phyloP scores from a whole-genome alignment of 2,113 vertebrate species.

The Marcusenius ussheri region DNA sequence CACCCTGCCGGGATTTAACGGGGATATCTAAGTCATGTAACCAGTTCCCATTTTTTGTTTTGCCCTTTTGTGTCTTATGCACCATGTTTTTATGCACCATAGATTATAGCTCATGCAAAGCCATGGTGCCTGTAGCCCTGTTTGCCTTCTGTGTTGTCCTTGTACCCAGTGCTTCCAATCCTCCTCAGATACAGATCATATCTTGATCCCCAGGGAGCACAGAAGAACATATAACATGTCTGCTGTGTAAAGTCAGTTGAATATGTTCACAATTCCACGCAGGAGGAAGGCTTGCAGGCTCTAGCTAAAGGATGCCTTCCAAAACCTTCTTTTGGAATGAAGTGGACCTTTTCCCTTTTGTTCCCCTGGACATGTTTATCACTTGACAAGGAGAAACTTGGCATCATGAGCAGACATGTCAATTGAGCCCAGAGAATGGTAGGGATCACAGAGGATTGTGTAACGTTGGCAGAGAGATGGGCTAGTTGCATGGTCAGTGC shows the following conservation, averaged over 20 bases:
- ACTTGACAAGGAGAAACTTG: constrained; percentile 33
- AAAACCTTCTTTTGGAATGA: constrained; percentile 2
- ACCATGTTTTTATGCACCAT: background rate
- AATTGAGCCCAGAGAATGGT: constrained; percentile 26
- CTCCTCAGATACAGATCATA: background rate
- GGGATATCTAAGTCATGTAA: background rate
- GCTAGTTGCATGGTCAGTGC: constrained; percentile 15
- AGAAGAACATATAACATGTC: background rate
- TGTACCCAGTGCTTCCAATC: background rate
- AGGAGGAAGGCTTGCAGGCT: background rate
- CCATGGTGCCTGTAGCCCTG: background rate
- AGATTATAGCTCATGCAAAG: background rate
- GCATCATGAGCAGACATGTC: constrained; percentile 30
- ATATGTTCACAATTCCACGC: constrained; percentile 19
- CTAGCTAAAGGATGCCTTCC: background rate
- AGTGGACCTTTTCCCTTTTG: constrained; percentile 27
- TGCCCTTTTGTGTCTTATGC: background rate
- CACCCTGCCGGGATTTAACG: background rate
- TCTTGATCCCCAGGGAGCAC: background rate
- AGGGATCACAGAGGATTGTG: constrained; percentile 24
- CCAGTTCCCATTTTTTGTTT: background rate
- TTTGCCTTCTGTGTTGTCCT: background rate
- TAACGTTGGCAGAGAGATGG: constrained; percentile 14
- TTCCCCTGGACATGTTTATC: constrained; percentile 41
- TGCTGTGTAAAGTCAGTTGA: constrained; percentile 1